Conservation (phyloP, 2,797 vertebrate species). For the Myotis vivesi region DNA sequence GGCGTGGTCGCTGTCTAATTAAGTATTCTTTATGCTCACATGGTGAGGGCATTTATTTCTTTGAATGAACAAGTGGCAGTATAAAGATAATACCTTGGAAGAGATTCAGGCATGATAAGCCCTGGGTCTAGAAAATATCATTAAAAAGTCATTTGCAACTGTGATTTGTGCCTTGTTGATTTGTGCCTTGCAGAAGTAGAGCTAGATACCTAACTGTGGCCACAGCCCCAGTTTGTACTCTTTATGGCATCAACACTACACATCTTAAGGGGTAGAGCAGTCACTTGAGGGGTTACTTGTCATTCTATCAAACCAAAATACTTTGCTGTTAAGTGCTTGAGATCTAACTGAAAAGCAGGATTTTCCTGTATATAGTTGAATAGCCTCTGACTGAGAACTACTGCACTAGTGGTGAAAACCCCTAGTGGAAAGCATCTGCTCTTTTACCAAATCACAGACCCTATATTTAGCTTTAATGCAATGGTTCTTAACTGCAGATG, state of each 20-base stretch:
- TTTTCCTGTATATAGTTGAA: background rate
- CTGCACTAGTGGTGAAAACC: background rate
- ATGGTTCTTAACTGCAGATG: background rate
- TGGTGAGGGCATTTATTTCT: constrained; percentile 3
- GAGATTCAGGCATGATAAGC: background rate
- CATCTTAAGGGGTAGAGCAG: background rate
- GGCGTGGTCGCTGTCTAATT: too few species aligned
- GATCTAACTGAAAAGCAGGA: background rate
- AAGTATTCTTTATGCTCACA: background rate
- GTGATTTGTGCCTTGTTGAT: background rate
- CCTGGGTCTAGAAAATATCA: background rate
- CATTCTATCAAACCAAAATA: background rate
- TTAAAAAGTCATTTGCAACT: background rate
- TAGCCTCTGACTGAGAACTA: background rate
- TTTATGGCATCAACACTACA: background rate
- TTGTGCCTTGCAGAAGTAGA: background rate
- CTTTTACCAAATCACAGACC: background rate
- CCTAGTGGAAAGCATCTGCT: background rate
- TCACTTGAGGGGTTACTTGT: background rate
- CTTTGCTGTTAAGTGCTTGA: background rate
- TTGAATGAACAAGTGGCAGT: background rate
- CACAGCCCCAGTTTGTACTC: background rate
- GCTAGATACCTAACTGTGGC: too few species aligned
- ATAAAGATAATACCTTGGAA: background rate
- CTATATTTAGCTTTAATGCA: constrained; percentile 38